These are phyloP conservation scores for Cirrhinus molitorella DNA, from an alignment of 2,797 vertebrate species.

Conservation along the genomic window DNA sequence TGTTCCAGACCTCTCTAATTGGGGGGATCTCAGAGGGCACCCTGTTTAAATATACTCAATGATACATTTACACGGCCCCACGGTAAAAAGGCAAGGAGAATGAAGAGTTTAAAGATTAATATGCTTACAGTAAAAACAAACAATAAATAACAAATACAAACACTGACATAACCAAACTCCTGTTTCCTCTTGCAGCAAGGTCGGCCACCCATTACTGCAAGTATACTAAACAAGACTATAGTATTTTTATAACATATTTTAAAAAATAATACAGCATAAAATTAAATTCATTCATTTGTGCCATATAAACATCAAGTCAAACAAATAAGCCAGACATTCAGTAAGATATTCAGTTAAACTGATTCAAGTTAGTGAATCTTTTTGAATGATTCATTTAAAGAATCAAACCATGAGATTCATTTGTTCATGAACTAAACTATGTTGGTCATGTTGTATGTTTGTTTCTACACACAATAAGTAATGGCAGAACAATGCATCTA, in stretches of 20 bases:
- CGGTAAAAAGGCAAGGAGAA: conserved; percentile 20
- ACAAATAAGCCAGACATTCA: not conserved
- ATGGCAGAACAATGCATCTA: not conserved
- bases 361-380: not conserved
- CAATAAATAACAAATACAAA: conserved; percentile 29
- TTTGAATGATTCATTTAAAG: not conserved
- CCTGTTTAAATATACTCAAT: conserved; percentile 65
- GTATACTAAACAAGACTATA: not conserved
- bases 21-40: conserved; percentile 65
- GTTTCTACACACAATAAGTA: not conserved
- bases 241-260: not conserved
- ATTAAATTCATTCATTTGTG: not conserved
- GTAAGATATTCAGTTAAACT: not conserved
- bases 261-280: not conserved
- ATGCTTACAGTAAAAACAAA: conserved; percentile 36
- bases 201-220: not conserved
- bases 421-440: not conserved
- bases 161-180: conserved; percentile 1
- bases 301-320: not conserved
- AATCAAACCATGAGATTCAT: not conserved
- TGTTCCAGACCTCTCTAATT: conserved; percentile 73
- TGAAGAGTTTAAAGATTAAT: conserved; percentile 29
- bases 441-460: not conserved
- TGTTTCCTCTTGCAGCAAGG: not conserved
- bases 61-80: conserved; percentile 58